Evolutionary conservation across 2,888 invertebrate species (phyloP).

Genomic region (Eurytoma adleriae): DNA sequence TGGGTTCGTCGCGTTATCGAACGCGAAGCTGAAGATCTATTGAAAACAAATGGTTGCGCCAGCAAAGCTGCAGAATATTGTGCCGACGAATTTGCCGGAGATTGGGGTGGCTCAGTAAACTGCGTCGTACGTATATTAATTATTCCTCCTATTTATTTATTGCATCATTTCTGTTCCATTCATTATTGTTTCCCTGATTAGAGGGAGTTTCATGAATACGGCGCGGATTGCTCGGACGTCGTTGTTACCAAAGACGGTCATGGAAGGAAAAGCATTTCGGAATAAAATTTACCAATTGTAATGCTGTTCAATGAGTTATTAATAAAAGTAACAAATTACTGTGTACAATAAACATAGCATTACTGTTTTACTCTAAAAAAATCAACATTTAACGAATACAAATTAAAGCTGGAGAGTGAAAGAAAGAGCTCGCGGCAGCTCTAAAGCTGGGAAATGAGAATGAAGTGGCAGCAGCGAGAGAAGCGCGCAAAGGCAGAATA

Average conservation of each 20-base stretch:
- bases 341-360: no score
- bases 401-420: no score
- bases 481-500: no score
- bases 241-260: not conserved
- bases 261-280: not conserved
- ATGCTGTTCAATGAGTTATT: no score
- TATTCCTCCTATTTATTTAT: not conserved
- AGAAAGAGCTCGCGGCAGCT: no score
- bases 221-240: not conserved
- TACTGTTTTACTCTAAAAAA: no score
- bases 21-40: not conserved
- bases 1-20: not conserved
- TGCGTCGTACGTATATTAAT: conserved; percentile 3
- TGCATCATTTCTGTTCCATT: not conserved
- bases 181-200: not conserved
- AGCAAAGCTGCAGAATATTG: conserved; percentile 2
- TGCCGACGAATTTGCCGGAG: not conserved
- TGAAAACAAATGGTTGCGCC: not conserved
- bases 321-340: no score
- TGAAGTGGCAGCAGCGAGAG: no score
- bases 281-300: not conserved
- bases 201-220: not conserved
- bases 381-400: no score
- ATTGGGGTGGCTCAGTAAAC: not conserved
- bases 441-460: no score